Conservation (phyloP, 2,797 vertebrate species). For the Oreonectes daqikongensis region DNA sequence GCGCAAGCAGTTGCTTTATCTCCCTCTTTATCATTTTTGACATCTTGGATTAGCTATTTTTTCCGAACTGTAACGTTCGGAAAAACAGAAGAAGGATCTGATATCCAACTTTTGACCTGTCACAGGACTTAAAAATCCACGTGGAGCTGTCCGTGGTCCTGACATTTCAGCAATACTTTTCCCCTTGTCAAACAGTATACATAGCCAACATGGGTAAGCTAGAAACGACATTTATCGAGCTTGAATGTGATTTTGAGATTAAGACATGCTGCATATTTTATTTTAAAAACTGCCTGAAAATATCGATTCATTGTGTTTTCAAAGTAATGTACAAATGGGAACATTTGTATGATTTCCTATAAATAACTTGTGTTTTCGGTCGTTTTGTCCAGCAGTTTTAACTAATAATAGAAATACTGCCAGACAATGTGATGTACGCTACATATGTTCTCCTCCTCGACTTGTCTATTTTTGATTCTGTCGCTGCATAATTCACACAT, state of each 20-base stretch:
- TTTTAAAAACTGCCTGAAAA: not conserved
- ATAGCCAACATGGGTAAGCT: constrained; percentile 30
- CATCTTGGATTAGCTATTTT: not conserved
- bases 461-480: constrained; percentile 45
- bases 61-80: not conserved
- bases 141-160: not conserved
- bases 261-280: not conserved
- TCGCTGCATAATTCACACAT: constrained; percentile 49
- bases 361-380: not conserved
- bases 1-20: constrained; percentile 39
- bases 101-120: not conserved
- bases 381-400: not conserved
- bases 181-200: not conserved
- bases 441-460: constrained; percentile 42
- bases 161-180: not conserved
- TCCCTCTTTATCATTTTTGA: not conserved
- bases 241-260: not conserved
- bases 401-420: constrained; percentile 3
- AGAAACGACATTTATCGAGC: not conserved
- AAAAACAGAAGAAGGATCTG: constrained; percentile 17
- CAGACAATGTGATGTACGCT: not conserved
- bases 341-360: not conserved
- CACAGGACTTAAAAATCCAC: not conserved
- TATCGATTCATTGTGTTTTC: not conserved
- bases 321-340: not conserved